Percentiles rank a stretch among this genome's conserved stretches.
Conservation (phyloP, 2,888 invertebrate species). For the Brenthis daphne region DNA sequence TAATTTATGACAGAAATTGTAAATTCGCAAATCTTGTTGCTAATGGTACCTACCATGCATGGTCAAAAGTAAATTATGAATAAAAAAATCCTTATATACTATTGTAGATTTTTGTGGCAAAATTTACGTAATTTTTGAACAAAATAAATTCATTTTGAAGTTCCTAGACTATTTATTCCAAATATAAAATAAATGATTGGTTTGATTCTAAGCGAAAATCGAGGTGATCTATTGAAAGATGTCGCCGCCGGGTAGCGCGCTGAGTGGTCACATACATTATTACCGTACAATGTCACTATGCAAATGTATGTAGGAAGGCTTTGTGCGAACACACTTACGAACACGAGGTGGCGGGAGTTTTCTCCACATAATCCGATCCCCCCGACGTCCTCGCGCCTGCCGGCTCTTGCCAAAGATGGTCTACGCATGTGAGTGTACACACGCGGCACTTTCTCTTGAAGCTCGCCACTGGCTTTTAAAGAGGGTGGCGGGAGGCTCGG, state of each 20-base stretch:
- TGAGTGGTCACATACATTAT: conserved; percentile 81
- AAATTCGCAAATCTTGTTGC: too few species aligned
- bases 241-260: conserved; percentile 67
- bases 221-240: conserved; percentile 73
- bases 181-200: neutral
- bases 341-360: conserved; percentile 70
- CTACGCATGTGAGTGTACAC: conserved; percentile 79
- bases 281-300: conserved; percentile 81
- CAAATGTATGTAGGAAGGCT: conserved; percentile 77
- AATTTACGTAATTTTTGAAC: too few species aligned
- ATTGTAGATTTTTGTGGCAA: too few species aligned
- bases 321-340: conserved; percentile 81
- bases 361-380: conserved; percentile 74
- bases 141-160: too few species aligned
- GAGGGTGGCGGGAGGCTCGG: conserved; percentile 70
- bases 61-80: too few species aligned
- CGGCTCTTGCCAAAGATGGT: conserved; percentile 74
- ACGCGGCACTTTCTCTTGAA: conserved; percentile 84
- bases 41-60: too few species aligned
- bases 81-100: too few species aligned
- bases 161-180: too few species aligned
- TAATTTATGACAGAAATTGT: too few species aligned
- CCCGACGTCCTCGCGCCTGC: conserved; percentile 60
- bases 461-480: conserved; percentile 84
- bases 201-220: conserved; percentile 1